These are phyloP conservation scores for Pasiphila rectangulata DNA, from an alignment of 2,888 invertebrate genomes.

Conservation along the genomic window DNA sequence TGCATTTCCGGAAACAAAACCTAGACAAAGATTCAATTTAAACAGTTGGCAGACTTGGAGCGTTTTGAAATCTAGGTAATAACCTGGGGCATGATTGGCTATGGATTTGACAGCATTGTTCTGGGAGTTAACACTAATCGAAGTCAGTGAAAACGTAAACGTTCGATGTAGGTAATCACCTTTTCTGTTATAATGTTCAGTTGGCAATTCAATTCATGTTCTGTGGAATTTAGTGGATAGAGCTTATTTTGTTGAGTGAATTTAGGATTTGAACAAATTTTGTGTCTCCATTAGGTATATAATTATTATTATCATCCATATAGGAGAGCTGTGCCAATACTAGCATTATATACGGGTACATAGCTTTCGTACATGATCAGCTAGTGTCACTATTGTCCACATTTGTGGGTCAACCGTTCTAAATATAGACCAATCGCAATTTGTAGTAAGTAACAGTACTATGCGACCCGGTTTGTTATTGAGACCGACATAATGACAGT, in stretches of 20 bases:
- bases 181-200: not conserved
- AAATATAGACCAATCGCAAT: slow-evolving; percentile 23
- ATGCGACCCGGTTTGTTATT: slow-evolving; percentile 26
- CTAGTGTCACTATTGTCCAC: not conserved
- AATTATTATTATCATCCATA: too few species aligned
- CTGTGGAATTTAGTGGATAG: not conserved
- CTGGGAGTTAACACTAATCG: slow-evolving; percentile 15
- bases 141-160: slow-evolving; percentile 2
- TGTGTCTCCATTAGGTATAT: too few species aligned
- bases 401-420: slow-evolving; percentile 17
- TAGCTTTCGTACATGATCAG: not conserved
- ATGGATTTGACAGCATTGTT: slow-evolving; percentile 10
- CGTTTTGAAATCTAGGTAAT: slow-evolving; percentile 20
- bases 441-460: slow-evolving; percentile 20
- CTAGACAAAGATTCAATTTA: slow-evolving; percentile 19
- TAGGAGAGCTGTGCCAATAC: too few species aligned
- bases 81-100: slow-evolving; percentile 18
- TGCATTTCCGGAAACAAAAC: slow-evolving; percentile 20
- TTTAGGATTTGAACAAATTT: not conserved
- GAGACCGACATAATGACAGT: slow-evolving; percentile 24
- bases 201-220: not conserved
- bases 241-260: not conserved
- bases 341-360: slow-evolving; percentile 1
- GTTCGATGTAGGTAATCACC: not conserved
- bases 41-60: slow-evolving; percentile 20